These are phyloP conservation scores for Onthophagus sagittarius DNA, from an alignment of 2,888 invertebrate genomes.

Conservation along the genomic window DNA sequence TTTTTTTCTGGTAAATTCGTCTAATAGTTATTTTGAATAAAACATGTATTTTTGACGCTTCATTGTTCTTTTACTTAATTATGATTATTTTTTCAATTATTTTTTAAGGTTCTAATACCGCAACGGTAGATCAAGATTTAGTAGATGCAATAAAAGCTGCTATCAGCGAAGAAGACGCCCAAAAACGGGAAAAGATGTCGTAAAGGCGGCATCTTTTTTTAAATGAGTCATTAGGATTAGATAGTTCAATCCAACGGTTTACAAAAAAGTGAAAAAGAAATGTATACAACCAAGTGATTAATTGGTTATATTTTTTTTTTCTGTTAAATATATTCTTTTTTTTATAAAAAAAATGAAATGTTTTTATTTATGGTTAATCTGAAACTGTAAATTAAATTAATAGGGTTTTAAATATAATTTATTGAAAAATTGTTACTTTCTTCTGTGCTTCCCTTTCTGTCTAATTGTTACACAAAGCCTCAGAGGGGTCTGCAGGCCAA, in stretches of 20 bases:
- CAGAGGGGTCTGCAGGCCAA: no score
- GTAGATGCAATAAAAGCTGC: slow-evolving; percentile 7
- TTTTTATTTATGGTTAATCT: slow-evolving; percentile 12
- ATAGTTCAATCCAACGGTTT: slow-evolving; percentile 39
- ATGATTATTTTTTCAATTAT: background rate
- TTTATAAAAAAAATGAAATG: background rate
- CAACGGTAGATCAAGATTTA: slow-evolving; percentile 12
- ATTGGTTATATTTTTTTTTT: slow-evolving; percentile 19
- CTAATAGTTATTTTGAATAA: no score
- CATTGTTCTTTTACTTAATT: slow-evolving; percentile 5
- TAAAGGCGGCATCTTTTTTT: background rate
- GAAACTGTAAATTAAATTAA: slow-evolving; percentile 16
- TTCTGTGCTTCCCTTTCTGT: no score
- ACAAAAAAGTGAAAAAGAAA: slow-evolving; percentile 35
- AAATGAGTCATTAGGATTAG: background rate
- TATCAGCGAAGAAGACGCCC: background rate
- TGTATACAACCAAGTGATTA: slow-evolving; percentile 14
- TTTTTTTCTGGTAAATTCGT: background rate
- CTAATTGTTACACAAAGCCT: no score
- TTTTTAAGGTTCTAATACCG: slow-evolving; percentile 2
- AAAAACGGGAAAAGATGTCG: background rate
- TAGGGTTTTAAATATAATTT: background rate
- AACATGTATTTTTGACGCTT: background rate
- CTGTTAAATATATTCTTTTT: slow-evolving; percentile 22
- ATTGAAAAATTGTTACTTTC: background rate